phyloP scores from a whole-genome alignment of 37 sponge, comb jelly and placozoan species.

The Beroe forskalii region DNA sequence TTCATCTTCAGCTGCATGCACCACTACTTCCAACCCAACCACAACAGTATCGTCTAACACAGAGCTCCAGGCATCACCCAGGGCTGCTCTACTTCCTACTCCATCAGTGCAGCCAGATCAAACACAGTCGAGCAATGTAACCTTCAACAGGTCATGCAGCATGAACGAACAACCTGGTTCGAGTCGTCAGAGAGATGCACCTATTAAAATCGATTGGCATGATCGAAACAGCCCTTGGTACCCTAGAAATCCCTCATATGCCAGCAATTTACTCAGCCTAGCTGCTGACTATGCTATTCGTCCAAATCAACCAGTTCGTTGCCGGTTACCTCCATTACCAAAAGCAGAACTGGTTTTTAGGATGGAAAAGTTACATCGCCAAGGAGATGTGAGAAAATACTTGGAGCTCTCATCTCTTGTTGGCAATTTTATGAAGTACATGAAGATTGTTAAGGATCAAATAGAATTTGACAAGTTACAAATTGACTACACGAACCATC shows the following conservation, averaged over 20 bases:
- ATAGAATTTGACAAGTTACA: background rate
- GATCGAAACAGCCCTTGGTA: conserved; percentile 9
- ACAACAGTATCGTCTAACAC: background rate
- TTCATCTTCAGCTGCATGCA: too few relatives aligned
- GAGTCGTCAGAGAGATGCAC: background rate
- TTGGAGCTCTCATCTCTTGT: background rate
- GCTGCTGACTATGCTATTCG: conserved; percentile 45
- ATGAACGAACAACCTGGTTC: background rate
- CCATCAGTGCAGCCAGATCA: background rate
- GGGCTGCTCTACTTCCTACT: conserved; percentile 13
- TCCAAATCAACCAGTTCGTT: background rate
- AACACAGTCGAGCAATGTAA: too few relatives aligned
- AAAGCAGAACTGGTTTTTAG: background rate
- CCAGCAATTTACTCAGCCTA: background rate
- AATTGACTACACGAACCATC: conserved; percentile 23
- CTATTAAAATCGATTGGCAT: background rate
- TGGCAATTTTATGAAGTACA: conserved; percentile 16
- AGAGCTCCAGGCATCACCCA: background rate
- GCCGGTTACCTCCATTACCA: background rate
- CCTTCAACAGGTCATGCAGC: background rate
- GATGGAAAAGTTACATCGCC: background rate
- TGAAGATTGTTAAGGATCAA: background rate
- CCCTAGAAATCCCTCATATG: background rate
- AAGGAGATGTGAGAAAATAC: background rate
- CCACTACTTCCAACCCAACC: background rate